Percentiles rank a stretch among this genome's conserved stretches.
phyloP scores from a whole-genome alignment of 2,888 invertebrate genomes.

The Stramonita haemastoma region DNA sequence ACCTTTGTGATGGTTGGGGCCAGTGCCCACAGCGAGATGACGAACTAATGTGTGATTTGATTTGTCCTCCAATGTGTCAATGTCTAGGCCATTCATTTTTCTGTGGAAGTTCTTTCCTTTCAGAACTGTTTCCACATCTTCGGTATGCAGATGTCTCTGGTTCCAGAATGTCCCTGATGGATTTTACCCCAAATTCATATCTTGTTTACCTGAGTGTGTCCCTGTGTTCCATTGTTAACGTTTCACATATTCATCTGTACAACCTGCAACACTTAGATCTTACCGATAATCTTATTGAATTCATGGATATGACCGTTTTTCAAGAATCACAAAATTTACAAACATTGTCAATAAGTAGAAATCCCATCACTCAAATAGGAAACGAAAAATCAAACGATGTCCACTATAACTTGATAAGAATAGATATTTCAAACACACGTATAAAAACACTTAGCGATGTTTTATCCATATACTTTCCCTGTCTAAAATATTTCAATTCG shows the following conservation, averaged over 20 bases:
- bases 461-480: background rate
- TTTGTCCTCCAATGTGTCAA: background rate
- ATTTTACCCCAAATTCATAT: background rate
- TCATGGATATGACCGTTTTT: background rate
- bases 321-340: background rate
- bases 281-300: background rate
- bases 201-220: background rate
- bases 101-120: background rate
- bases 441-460: background rate
- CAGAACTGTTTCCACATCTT: background rate
- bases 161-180: background rate
- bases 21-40: conserved; percentile 15
- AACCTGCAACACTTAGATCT: background rate
- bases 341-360: background rate
- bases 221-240: background rate
- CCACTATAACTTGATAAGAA: background rate
- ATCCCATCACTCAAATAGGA: background rate
- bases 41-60: background rate
- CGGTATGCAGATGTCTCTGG: background rate
- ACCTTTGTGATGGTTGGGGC: conserved; percentile 10
- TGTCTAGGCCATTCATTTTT: background rate
- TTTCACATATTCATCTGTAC: background rate
- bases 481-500: background rate
- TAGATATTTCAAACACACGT: background rate
- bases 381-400: background rate